Conservation (phyloP, 2,888 invertebrate species). For the Pomacea canaliculata region DNA sequence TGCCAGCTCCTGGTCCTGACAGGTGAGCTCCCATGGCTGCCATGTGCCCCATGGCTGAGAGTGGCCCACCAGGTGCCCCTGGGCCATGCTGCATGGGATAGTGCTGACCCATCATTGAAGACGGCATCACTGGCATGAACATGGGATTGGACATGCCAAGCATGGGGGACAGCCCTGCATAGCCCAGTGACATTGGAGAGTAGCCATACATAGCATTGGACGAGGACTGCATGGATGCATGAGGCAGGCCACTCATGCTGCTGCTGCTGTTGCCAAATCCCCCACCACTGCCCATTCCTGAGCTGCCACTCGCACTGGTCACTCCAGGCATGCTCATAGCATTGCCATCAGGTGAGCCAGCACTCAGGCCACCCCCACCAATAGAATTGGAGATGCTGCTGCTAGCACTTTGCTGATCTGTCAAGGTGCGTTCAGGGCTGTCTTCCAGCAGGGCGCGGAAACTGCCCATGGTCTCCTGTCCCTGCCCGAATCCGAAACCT, state of each 20-base stretch:
- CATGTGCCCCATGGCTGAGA: conserved; percentile 26
- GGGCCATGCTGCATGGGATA: conserved; percentile 36
- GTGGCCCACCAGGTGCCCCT: conserved; percentile 34
- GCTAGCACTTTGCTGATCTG: conserved; percentile 1
- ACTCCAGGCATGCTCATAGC: conserved; percentile 2
- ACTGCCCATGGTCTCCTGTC: conserved; percentile 12
- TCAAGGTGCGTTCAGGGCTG: conserved; percentile 1
- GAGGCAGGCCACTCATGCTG: conserved; percentile 6
- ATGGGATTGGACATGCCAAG: conserved; percentile 25
- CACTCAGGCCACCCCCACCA: neutral
- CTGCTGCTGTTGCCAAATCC: conserved; percentile 2
- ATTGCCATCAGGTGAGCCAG: neutral
- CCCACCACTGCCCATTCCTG: neutral
- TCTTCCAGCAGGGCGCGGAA: conserved; percentile 23
- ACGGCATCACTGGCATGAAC: conserved; percentile 46
- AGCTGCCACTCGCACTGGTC: neutral
- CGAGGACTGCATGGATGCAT: neutral
- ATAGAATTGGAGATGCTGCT: neutral
- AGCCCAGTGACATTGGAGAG: conserved; percentile 22
- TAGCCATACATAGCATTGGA: conserved; percentile 17
- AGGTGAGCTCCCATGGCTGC: conserved; percentile 25
- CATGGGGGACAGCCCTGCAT: conserved; percentile 25
- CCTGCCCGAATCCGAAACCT: neutral
- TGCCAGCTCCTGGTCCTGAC: conserved; percentile 8
- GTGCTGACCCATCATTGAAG: conserved; percentile 48